Evolutionary conservation across 2,888 invertebrate genomes (phyloP), one percentile per base, ranked within the genome.

Genomic region (Agelastica alni): DNA sequence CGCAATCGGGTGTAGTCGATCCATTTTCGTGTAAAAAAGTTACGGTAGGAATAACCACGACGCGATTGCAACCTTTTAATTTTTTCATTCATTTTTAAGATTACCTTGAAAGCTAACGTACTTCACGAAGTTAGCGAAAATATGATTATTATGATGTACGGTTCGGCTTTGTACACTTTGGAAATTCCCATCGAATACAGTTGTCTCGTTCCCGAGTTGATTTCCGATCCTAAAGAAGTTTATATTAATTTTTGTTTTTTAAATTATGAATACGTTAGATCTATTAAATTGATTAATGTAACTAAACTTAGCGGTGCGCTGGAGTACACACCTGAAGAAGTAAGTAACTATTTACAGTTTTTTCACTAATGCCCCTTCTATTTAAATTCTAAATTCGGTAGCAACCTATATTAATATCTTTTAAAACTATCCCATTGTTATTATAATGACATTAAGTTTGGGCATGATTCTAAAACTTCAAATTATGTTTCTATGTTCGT

Each of bases 181-280:
- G 68, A 74, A 0, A 64, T 86, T 12, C 82, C 83, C 0, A 74
- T 86, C 3, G 75, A 66, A 13, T 84, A 79, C 64, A 73, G 77
- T 34, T 82, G 82, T 0, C 72, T 73, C 60, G 77, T 80, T 2
- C 83, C 86, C 0, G 60, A 71, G 4, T 73, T 86, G 4, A 66
- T 69, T 4, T 75, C 78, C 32, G 73, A 74, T 0, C 84, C 84
- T 0, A 64, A 75, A 0, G 80, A 82, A 36, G 78, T 86, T 6
- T 76, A 75, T 12, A 70, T 85, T 32, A 75, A 80, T 57, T 83
- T 82, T 46, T 84, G 84, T 63, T 86, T 85, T 64, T 63, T 86
- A 12, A 81, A 83, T 61, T 83, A 76, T 58, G 72, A 79, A 0
- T 85, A 85, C 58, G 70, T 74, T 10, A 68, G 79, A 37, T 76